Evolutionary conservation across 1,140 invertebrate genomes (phyloP).

Genomic region (Zaprionus ghesquierei): DNA sequence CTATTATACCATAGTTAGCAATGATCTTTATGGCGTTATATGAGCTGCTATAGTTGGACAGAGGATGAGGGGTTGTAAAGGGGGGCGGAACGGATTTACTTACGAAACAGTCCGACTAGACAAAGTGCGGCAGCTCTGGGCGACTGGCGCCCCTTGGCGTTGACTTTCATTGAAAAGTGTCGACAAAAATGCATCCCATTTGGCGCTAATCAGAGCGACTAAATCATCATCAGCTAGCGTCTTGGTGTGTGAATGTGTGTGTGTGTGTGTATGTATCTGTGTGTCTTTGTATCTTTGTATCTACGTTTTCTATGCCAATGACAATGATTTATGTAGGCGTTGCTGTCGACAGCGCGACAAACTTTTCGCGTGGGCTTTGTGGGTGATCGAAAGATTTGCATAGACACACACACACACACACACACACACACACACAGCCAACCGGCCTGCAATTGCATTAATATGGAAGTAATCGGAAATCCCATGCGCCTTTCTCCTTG

Average conservation of each 20-base stretch:
- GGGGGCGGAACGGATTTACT: neutral
- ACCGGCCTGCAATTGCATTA: conserved; percentile 16
- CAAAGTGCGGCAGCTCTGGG: conserved; percentile 4
- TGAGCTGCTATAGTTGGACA: neutral
- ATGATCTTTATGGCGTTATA: neutral
- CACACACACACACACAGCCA: neutral
- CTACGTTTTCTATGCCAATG: conserved; percentile 40
- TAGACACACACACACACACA: neutral
- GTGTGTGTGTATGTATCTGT: conserved; percentile 18
- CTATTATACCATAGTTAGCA: neutral
- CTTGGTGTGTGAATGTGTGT: conserved; percentile 14
- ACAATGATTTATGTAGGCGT: conserved; percentile 54
- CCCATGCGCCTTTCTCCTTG: neutral
- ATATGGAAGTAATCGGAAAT: neutral
- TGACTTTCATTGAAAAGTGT: conserved; percentile 39
- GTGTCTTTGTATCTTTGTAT: conserved; percentile 10
- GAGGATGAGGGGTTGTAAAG: neutral
- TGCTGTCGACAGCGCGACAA: conserved; percentile 26
- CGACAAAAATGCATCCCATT: conserved; percentile 51
- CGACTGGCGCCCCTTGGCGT: conserved; percentile 29
- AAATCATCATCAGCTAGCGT: conserved; percentile 27
- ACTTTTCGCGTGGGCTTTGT: conserved; percentile 17
- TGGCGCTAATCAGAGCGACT: conserved; percentile 61
- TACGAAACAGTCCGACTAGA: conserved; percentile 16
- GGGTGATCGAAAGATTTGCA: conserved; percentile 14